These are phyloP conservation scores for Homarus gammarus DNA, from an alignment of 2,888 invertebrate genomes.

Conservation along the genomic window DNA sequence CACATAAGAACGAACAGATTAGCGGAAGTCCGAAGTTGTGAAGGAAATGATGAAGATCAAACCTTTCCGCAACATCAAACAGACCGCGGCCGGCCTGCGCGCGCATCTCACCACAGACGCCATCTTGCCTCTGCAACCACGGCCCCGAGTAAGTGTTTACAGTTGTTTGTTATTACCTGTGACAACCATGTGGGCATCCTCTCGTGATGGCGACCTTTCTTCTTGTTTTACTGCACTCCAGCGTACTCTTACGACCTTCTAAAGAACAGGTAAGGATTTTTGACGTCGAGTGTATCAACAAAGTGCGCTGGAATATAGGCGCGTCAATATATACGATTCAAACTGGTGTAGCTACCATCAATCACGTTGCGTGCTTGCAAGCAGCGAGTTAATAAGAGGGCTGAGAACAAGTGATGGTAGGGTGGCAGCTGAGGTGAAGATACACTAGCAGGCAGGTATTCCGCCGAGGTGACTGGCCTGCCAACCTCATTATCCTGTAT, in stretches of 20 bases:
- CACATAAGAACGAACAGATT: not conserved
- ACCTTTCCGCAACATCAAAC: conserved; percentile 35
- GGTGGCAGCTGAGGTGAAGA: not conserved
- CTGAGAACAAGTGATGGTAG: conserved; percentile 1
- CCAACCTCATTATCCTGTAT: not conserved
- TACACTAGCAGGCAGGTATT: not conserved
- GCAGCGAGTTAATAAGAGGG: conserved; percentile 29
- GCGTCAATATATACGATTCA: conserved; percentile 57
- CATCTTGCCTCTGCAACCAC: conserved; percentile 66
- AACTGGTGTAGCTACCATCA: conserved; percentile 45
- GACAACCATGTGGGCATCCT: conserved; percentile 53
- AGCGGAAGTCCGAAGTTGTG: not conserved
- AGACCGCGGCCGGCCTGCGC: conserved; percentile 55
- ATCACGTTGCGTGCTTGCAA: conserved; percentile 51
- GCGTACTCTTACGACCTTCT: not conserved
- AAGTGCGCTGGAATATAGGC: conserved; percentile 19
- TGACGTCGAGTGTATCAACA: not conserved
- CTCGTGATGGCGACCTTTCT: not conserved
- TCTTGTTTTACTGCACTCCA: not conserved
- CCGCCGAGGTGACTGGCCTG: not conserved
- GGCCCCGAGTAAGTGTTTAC: conserved; percentile 63
- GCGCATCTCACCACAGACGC: conserved; percentile 55
- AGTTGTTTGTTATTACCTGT: conserved; percentile 65
- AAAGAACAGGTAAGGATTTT: conserved; percentile 17
- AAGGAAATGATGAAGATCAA: conserved; percentile 18